phyloP scores from a whole-genome alignment of 1,140 invertebrate genomes.

The Aphis gossypii region DNA sequence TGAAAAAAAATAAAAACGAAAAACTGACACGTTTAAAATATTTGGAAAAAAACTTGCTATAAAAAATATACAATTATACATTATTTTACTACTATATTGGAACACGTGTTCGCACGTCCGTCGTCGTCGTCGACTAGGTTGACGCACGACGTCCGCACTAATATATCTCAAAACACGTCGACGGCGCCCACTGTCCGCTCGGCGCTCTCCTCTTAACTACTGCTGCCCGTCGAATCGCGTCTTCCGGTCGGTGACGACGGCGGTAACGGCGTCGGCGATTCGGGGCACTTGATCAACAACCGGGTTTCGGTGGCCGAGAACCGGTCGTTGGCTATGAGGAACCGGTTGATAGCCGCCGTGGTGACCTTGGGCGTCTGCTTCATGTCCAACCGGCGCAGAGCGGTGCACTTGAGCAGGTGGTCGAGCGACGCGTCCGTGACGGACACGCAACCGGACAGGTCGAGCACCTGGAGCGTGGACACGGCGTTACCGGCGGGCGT shows the following conservation, averaged over 20 bases:
- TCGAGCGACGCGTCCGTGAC: constrained; percentile 84
- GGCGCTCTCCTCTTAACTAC: neutral
- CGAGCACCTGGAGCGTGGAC: constrained; percentile 70
- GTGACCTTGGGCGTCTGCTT: constrained; percentile 79
- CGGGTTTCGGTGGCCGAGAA: constrained; percentile 31
- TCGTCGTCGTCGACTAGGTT: neutral
- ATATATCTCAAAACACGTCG: too few relatives aligned
- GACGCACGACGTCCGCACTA: neutral
- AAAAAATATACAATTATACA: constrained; percentile 9
- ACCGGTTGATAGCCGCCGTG: constrained; percentile 79
- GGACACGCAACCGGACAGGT: constrained; percentile 81
- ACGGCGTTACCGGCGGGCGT: constrained; percentile 71
- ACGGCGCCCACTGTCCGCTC: too few relatives aligned
- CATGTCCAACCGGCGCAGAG: constrained; percentile 74
- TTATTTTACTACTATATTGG: neutral
- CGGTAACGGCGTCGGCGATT: neutral
- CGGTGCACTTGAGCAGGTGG: constrained; percentile 75
- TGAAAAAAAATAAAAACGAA: neutral
- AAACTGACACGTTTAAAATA: neutral
- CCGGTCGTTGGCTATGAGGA: constrained; percentile 65
- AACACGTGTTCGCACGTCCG: neutral
- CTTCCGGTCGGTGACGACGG: neutral
- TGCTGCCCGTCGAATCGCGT: constrained; percentile 26
- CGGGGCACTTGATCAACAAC: constrained; percentile 31
- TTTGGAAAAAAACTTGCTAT: neutral